Conservation (phyloP, 2,113 vertebrate species). For the Grammomys dolichurus region DNA sequence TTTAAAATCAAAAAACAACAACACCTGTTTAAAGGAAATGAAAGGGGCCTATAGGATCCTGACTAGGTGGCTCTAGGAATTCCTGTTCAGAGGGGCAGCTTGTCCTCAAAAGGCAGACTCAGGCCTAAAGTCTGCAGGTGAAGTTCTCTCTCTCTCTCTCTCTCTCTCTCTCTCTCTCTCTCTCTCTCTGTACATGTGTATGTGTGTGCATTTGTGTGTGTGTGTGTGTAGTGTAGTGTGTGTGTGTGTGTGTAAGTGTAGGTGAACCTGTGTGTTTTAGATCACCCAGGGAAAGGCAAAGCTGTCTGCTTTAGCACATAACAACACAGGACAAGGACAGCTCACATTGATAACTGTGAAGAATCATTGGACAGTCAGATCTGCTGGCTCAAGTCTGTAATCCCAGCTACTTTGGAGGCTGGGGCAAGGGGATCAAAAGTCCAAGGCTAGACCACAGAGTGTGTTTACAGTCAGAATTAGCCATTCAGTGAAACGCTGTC, state of each 20-base stretch:
- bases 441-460: too few relatives aligned
- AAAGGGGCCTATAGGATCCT: background rate
- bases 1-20: slow-evolving; percentile 13
- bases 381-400: too few relatives aligned
- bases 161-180: too few relatives aligned
- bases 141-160: too few relatives aligned
- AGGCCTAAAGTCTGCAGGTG: background rate
- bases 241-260: background rate
- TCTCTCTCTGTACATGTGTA: too few relatives aligned
- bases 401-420: background rate
- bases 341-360: background rate
- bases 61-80: background rate
- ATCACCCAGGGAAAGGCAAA: background rate
- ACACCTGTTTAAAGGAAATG: background rate
- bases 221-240: background rate
- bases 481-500: background rate
- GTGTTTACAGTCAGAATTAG: background rate
- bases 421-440: background rate
- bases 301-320: background rate
- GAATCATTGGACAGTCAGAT: background rate
- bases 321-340: background rate
- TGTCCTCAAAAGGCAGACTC: background rate
- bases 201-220: background rate
- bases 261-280: background rate
- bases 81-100: background rate